Evolutionary conservation across 1,140 invertebrate genomes (phyloP).

Genomic region (Adelges cooleyi): DNA sequence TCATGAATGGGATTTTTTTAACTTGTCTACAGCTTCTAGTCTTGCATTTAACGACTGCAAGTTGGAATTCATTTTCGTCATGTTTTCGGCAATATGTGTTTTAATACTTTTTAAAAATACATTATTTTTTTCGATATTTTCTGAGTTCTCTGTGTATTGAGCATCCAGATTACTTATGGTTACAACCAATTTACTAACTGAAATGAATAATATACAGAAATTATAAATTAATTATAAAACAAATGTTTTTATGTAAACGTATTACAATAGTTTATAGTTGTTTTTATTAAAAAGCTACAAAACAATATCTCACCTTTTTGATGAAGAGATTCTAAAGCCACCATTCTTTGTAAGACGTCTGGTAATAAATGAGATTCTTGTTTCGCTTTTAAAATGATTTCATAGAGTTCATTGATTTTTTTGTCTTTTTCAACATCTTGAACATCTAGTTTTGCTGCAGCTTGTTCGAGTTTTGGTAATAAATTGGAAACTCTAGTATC

Average conservation of each 20-base stretch:
- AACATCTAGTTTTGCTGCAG: slow-evolving; percentile 52
- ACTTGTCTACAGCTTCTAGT: slow-evolving; percentile 19
- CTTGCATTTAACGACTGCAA: slow-evolving; percentile 29
- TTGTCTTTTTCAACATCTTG: slow-evolving; percentile 62
- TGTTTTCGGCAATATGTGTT: slow-evolving; percentile 48
- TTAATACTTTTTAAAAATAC: slow-evolving; percentile 66
- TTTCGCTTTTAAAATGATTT: slow-evolving; percentile 73
- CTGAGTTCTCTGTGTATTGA: slow-evolving; percentile 60
- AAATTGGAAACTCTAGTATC: slow-evolving; percentile 63
- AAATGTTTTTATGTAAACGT: too few species aligned
- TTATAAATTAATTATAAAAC: too few species aligned
- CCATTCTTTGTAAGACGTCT: slow-evolving; percentile 70
- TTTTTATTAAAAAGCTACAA: not conserved
- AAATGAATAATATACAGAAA: slow-evolving; percentile 37
- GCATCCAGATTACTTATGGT: slow-evolving; percentile 70
- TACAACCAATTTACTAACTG: slow-evolving; percentile 75
- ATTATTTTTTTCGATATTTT: slow-evolving; percentile 62
- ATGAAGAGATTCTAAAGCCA: slow-evolving; percentile 71
- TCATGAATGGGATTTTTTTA: not conserved
- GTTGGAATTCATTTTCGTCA: slow-evolving; percentile 31
- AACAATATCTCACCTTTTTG: slow-evolving; percentile 58
- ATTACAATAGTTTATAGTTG: too few species aligned
- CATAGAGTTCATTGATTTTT: slow-evolving; percentile 75
- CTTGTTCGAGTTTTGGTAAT: slow-evolving; percentile 59
- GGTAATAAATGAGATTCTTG: slow-evolving; percentile 61